Percentiles rank a stretch among this genome's conserved stretches.
phyloP scores from a whole-genome alignment of 2,888 invertebrate species.

The Cryptophagus acutangulus region DNA sequence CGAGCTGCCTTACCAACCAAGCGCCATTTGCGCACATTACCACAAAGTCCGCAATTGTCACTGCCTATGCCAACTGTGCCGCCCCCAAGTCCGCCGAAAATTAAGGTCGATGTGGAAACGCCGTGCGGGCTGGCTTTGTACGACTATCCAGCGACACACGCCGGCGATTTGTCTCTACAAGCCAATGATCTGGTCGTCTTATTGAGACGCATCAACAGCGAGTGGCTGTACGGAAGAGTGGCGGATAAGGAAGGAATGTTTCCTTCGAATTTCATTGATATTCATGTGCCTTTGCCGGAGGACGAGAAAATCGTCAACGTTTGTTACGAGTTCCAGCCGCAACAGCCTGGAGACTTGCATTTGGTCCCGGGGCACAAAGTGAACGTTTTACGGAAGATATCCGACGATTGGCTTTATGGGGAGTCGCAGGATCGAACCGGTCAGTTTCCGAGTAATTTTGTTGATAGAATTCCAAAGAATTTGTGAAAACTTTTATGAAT shows the following conservation, averaged over 20 bases:
- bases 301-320: slow-evolving; percentile 55
- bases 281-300: slow-evolving; percentile 64
- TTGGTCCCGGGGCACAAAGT: slow-evolving; percentile 51
- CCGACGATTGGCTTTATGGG: slow-evolving; percentile 75
- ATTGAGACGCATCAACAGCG: slow-evolving; percentile 64
- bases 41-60: slow-evolving; percentile 38
- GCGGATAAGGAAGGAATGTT: slow-evolving; percentile 69
- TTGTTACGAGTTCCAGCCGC: slow-evolving; percentile 68
- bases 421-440: slow-evolving; percentile 59
- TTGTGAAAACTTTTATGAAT: slow-evolving; percentile 18
- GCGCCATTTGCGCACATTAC: slow-evolving; percentile 23
- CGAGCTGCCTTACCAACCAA: slow-evolving; percentile 51
- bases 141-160: slow-evolving; percentile 69
- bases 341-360: slow-evolving; percentile 35
- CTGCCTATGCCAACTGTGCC: slow-evolving; percentile 73
- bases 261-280: slow-evolving; percentile 72
- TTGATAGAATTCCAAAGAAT: slow-evolving; percentile 39
- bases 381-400: slow-evolving; percentile 62
- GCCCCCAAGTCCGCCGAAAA: slow-evolving; percentile 69
- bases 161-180: slow-evolving; percentile 74
- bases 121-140: slow-evolving; percentile 75
- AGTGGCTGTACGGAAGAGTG: slow-evolving; percentile 75
- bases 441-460: slow-evolving; percentile 75
- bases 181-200: slow-evolving; percentile 71
- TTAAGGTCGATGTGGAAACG: slow-evolving; percentile 44